A percentile compares a stretch with the other conserved stretches of the same genome.
phyloP scores from a whole-genome alignment of 2,888 invertebrate genomes.

The Tridacna crocea region DNA sequence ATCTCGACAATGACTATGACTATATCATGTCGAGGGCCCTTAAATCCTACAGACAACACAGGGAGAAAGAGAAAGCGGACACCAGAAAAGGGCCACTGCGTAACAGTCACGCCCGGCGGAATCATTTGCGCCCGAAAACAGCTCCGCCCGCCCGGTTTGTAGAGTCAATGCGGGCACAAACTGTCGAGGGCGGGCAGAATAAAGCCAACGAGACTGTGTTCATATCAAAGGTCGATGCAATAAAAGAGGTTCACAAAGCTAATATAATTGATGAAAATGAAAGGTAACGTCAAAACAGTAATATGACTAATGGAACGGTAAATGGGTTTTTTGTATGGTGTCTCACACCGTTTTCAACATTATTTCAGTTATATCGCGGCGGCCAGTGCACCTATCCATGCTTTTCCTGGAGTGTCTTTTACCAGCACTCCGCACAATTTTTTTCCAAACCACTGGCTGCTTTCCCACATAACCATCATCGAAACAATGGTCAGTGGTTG shows the following conservation, averaged over 20 bases:
- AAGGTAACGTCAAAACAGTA: conserved; percentile 43
- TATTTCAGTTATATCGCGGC: too few species aligned
- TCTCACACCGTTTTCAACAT: too few species aligned
- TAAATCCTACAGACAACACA: conserved; percentile 68
- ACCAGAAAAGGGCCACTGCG: conserved; percentile 58
- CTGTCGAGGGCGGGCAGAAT: conserved; percentile 7
- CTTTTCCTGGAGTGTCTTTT: too few species aligned
- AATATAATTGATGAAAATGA: conserved; percentile 53
- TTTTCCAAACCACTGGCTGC: too few species aligned
- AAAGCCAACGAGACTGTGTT: conserved; percentile 26
- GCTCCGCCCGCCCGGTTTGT: conserved; percentile 59
- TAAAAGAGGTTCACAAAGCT: conserved; percentile 65
- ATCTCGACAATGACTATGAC: conserved; percentile 74
- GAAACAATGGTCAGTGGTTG: too few species aligned
- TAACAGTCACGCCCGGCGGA: conserved; percentile 56
- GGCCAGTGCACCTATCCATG: too few species aligned
- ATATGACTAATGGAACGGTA: too few species aligned
- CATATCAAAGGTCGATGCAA: conserved; percentile 48
- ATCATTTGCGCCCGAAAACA: conserved; percentile 58
- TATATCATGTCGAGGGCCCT: conserved; percentile 75
- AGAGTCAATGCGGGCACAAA: conserved; percentile 40
- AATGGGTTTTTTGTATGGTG: too few species aligned
- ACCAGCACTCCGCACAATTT: too few species aligned
- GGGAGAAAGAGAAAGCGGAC: conserved; percentile 67
- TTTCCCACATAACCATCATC: too few species aligned